phyloP scores from a whole-genome alignment of 2,888 invertebrate species.

The Rutpela maculata region DNA sequence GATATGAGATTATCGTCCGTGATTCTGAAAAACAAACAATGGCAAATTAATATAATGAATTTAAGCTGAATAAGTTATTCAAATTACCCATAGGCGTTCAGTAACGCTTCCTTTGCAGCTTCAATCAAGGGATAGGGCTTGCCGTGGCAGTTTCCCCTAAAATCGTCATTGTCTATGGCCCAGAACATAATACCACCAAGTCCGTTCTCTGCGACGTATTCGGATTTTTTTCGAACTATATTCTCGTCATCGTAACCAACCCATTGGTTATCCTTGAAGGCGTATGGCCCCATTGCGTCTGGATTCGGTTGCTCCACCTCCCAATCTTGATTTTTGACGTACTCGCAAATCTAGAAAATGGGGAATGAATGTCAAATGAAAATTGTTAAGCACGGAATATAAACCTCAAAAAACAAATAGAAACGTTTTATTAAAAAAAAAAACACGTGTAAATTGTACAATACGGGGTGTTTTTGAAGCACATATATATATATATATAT shows the following conservation, averaged over 20 bases:
- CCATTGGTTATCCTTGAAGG: slow-evolving; percentile 92
- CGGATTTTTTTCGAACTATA: slow-evolving; percentile 88
- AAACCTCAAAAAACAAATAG: background rate
- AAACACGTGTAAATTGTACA: too few relatives aligned
- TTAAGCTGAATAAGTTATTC: background rate
- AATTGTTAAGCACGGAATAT: background rate
- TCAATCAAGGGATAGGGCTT: slow-evolving; percentile 94
- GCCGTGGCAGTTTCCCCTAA: slow-evolving; percentile 91
- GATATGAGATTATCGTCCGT: slow-evolving; percentile 70
- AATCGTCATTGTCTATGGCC: slow-evolving; percentile 96
- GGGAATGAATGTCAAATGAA: background rate
- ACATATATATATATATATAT: too few relatives aligned
- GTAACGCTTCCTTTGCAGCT: slow-evolving; percentile 89
- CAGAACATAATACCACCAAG: slow-evolving; percentile 95
- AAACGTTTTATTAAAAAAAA: too few relatives aligned
- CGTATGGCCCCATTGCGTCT: slow-evolving; percentile 92
- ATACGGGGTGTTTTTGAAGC: too few relatives aligned
- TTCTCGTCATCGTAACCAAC: slow-evolving; percentile 94
- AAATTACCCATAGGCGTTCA: slow-evolving; percentile 80
- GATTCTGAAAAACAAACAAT: slow-evolving; percentile 59
- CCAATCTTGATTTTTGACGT: slow-evolving; percentile 86
- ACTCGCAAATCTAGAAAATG: slow-evolving; percentile 87
- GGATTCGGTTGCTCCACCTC: slow-evolving; percentile 88
- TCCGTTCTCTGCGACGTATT: slow-evolving; percentile 88
- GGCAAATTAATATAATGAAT: background rate